Evolutionary conservation across 2,113 vertebrate species (phyloP), one percentile per base, ranked within the genome.

Genomic region (Setophaga petechia): DNA sequence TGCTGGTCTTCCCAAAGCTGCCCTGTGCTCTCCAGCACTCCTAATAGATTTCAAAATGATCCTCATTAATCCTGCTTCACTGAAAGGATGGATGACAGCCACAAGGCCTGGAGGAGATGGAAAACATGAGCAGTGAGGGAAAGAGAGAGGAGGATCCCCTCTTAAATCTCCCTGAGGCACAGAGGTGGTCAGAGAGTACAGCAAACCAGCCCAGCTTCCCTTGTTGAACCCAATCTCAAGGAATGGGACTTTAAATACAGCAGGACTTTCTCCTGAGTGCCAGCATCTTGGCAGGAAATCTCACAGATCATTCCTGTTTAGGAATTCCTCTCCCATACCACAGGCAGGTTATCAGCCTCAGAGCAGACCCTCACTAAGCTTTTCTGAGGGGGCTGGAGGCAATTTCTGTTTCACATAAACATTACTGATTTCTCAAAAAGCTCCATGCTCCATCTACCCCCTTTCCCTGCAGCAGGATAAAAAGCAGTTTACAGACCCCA

Each of bases 151-250:
- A 71, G 15, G 57, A 75, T 75, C 59, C 61, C 44, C 37, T 65
- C 37, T 20, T 46, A 54, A 47, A 43, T 23, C 33, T 25, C 15
- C 3, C 20, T 51, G 43, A 39, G 19, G 24, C 63, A 69, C 25
- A 6, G 33, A 8, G 31, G 14, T 46, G 79, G 30, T 76, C 83
- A 83, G 49, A 12, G 0, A 22, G 31, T 6, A 3, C 25, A 21
- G 58, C 15, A 85, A 86, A 85, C 0, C 17, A 90, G n/a, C 15
- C 58, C 54, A 3, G 31, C 35, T 84, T 66, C 68, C 58, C 49
- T 62, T 2, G 9, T 30, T 0, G 0, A 78, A 11, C 44, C 31
- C 52, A 25, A 0, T 23, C 23, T 88, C 55, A 35, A 85, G 43
- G 35, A 85, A 31, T 52, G 41, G 14, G 25, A 54, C 41, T 35